Base-by-base conservation (phyloP, 1,140 invertebrate species). In the Drosophila repleta region DNA sequence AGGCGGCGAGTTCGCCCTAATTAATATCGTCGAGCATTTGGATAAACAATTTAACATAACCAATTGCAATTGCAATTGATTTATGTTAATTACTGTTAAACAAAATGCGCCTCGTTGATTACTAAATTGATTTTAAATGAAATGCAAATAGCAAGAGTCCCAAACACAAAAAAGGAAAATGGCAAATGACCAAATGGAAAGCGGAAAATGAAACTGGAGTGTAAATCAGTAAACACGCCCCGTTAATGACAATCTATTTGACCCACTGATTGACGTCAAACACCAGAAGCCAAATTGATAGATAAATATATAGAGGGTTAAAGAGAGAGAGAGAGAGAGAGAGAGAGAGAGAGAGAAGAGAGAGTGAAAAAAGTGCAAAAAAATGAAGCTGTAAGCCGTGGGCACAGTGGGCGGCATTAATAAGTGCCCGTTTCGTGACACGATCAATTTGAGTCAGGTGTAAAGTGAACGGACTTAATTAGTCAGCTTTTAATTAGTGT, bases 21-120 rank as follows among this genome's bases (percentile, higher is more conserved):
- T 84, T 87, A 81, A 65, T 77, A 69, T 57, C 35, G 53, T 68
- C 61, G 66, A 79, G 65, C 37, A 46, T 52, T 60, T 71, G 74
- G 35, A 52, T 71, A 85, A 85, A 85, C 78, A 87, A 64, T 81
- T 70, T 68, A 57, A 57, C 66, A 55, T 55, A 73, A 60, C 67
- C 74, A 66, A 82, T 51, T 62, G 64, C 63, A 48, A 61, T 73
- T 82, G 56, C 70, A 79, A 87, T 83, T 88, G 72, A 83, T 87
- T 87, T 88, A 83, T 79, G 83, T 87, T 87, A 87, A 87, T 83
- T 87, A 87, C 79, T 88, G 83, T 88, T 88, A 71, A 88, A 82
- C 72, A 88, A 79, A 88, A 76, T 67, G 64, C 72, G 83, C 65
- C 49, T 66, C 71, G 70, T 61, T 83, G 82, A 83, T 79, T 73